Evolutionary conservation across 1,140 invertebrate species (phyloP).

Genomic region (Polypedilum pembai): DNA sequence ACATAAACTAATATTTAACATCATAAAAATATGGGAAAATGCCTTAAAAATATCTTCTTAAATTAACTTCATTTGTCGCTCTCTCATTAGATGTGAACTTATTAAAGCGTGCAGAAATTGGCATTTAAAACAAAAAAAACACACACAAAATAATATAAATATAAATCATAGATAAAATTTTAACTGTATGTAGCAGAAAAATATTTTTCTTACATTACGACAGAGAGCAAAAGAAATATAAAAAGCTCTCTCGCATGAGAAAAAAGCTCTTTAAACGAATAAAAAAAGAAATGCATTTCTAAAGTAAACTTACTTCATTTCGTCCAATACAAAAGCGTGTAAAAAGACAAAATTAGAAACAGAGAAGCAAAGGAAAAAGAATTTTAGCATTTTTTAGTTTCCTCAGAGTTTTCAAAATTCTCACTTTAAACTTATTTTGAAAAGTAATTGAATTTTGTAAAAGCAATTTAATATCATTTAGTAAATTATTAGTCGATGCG

Average conservation of each 20-base stretch:
- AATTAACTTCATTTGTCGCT: not conserved
- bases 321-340: not conserved
- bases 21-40: constrained; percentile 20
- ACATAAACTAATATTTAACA: not conserved
- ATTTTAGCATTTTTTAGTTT: no score
- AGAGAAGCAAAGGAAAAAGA: no score
- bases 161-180: not conserved
- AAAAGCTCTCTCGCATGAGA: not conserved
- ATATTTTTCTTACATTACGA: not conserved
- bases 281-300: not conserved
- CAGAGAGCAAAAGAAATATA: no score
- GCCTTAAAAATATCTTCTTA: constrained; percentile 18
- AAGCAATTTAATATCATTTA: no score
- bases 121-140: not conserved
- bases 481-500: no score
- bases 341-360: not conserved
- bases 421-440: no score
- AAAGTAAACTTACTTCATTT: constrained; percentile 1
- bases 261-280: constrained; percentile 6
- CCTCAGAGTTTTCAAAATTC: no score
- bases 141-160: not conserved
- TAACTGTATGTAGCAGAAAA: constrained; percentile 14
- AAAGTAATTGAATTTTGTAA: no score
- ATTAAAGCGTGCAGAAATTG: not conserved
- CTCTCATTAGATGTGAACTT: not conserved